A percentile compares a stretch with the other conserved stretches of the same genome.
These are phyloP conservation scores for Mantis religiosa DNA, from an alignment of 2,888 invertebrate genomes.

Conservation along the genomic window DNA sequence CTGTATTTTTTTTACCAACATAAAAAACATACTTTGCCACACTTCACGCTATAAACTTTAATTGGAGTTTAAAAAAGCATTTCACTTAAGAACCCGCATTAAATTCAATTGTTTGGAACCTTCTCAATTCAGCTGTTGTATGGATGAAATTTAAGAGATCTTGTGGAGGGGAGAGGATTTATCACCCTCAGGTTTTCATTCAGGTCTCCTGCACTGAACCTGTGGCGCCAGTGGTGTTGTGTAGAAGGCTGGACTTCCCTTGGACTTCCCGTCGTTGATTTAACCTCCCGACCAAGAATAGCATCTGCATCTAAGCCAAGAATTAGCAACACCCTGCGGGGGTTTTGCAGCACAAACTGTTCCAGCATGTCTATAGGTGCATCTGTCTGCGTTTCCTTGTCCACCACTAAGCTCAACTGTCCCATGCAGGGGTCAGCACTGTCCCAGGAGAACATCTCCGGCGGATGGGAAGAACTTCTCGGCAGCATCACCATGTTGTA, in stretches of 20 bases:
- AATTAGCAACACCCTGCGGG: conserved; percentile 66
- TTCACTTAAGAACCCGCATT: background rate
- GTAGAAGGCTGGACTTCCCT: conserved; percentile 22
- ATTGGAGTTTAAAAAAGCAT: background rate
- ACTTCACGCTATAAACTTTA: background rate
- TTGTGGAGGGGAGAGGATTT: conserved; percentile 57
- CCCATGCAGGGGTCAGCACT: conserved; percentile 42
- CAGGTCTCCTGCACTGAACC: conserved; percentile 67
- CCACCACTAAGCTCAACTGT: conserved; percentile 31
- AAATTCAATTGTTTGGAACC: background rate
- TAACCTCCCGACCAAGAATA: conserved; percentile 34
- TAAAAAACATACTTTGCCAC: background rate
- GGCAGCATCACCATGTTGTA: conserved; percentile 56
- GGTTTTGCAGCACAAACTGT: conserved; percentile 66
- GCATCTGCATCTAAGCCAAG: conserved; percentile 64
- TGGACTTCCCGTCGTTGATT: background rate
- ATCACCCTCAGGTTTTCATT: conserved; percentile 51
- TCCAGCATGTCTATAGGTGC: conserved; percentile 57
- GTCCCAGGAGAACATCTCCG: conserved; percentile 78
- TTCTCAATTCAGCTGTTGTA: conserved; percentile 37
- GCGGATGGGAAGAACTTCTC: conserved; percentile 77
- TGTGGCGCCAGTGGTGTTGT: conserved; percentile 30
- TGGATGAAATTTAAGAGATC: conserved; percentile 57
- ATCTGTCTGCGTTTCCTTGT: conserved; percentile 59
- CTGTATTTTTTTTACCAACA: no score